phyloP scores from a whole-genome alignment of 2,797 vertebrate genomes.

The Pelobates cultripes region DNA sequence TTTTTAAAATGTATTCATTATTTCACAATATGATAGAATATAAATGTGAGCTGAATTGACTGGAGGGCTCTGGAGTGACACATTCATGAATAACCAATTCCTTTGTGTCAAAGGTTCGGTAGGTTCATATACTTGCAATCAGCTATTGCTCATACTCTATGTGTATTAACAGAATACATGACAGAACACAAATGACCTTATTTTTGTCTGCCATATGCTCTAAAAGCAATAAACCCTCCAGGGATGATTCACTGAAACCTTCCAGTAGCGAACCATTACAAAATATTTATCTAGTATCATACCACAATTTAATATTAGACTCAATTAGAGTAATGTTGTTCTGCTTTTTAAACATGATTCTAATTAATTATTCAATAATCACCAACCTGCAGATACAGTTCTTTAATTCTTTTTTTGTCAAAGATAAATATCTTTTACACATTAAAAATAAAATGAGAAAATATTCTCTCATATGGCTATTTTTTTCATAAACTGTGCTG shows the following conservation, averaged over 20 bases:
- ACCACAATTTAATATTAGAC: conserved; percentile 32
- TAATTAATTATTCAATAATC: conserved; percentile 41
- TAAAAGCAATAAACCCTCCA: conserved; percentile 45
- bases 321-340: conserved; percentile 28
- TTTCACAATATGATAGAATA: neutral
- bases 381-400: conserved; percentile 23
- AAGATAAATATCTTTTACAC: no score
- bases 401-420: conserved; percentile 13
- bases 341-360: conserved; percentile 18
- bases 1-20: no score
- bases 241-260: conserved; percentile 38
- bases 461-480: no score
- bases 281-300: conserved; percentile 42
- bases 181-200: conserved; percentile 50
- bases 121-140: conserved; percentile 12
- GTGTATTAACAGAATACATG: conserved; percentile 36
- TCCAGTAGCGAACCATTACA: conserved; percentile 34
- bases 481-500: no score
- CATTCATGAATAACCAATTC: neutral
- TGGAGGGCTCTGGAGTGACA: neutral
- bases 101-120: neutral
- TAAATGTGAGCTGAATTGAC: neutral
- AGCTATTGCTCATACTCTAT: neutral
- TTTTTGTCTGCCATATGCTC: conserved; percentile 48
- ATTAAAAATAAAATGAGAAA: no score